A percentile compares a stretch with the other conserved stretches of the same genome.
Evolutionary conservation across 2,888 invertebrate species (phyloP).

Genomic region (Merodon equestris): DNA sequence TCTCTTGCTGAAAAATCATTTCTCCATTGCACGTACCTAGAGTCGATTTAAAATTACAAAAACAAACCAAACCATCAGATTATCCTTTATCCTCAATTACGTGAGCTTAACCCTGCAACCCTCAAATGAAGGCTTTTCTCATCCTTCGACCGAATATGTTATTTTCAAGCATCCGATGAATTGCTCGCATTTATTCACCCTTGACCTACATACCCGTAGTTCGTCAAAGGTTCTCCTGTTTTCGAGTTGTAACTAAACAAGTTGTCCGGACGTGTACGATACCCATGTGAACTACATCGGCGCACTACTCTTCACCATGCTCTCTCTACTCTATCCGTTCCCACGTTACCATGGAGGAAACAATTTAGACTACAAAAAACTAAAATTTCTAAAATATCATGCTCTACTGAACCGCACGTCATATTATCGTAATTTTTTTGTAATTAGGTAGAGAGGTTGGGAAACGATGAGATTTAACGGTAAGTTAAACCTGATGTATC

Average conservation of each 20-base stretch:
- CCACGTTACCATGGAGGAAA: not conserved
- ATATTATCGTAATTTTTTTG: slow-evolving; percentile 15
- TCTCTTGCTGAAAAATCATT: too few relatives aligned
- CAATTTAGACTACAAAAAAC: slow-evolving; percentile 2
- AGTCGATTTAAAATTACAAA: too few relatives aligned
- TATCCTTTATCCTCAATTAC: too few relatives aligned
- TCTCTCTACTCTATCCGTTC: not conserved
- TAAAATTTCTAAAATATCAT: slow-evolving; percentile 3
- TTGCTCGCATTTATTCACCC: slow-evolving; percentile 17
- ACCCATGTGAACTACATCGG: slow-evolving; percentile 3
- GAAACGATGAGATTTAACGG: slow-evolving; percentile 49
- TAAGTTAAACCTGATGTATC: slow-evolving; percentile 36
- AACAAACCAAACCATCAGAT: too few relatives aligned
- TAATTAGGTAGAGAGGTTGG: slow-evolving; percentile 17
- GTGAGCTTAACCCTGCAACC: too few relatives aligned
- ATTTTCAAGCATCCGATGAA: not conserved
- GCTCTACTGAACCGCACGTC: slow-evolving; percentile 37
- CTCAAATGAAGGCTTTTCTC: too few relatives aligned
- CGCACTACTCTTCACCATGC: slow-evolving; percentile 8
- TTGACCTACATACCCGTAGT: slow-evolving; percentile 16
- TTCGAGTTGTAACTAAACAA: not conserved
- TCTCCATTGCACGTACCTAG: too few relatives aligned
- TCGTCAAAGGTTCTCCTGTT: not conserved
- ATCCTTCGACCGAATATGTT: too few relatives aligned
- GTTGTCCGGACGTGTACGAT: not conserved